Base-by-base conservation (phyloP, 1,140 invertebrate species). In the Drosophila bocki region DNA sequence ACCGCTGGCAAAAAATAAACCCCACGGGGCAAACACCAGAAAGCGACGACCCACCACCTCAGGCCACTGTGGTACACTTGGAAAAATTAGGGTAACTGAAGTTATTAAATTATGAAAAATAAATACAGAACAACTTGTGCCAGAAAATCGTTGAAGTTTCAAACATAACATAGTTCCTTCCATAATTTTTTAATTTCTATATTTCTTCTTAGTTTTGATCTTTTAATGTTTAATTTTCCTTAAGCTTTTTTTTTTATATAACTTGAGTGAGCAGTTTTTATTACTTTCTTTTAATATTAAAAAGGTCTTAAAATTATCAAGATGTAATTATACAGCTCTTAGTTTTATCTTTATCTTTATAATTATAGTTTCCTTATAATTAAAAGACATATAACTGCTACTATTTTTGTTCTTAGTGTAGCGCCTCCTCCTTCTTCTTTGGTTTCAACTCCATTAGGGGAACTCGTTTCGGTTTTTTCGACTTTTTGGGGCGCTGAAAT, bases 401-500 rank as follows among this genome's bases (percentile, higher is more conserved):
- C 13, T n/a, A n/a, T 51, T 33, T 51, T 2, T 56, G 26, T 19
- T 12, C 13, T 17, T 0, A 74, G 44, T 70, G 69, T 48, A n/a
- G 29, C 58, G 15, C 39, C 68, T 72, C 39, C 68, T 71, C 9
- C 45, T 42, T 58, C 71, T 64, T 15, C 37, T 54, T 44, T 47
- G 42, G 33, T 65, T 75, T 51, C 22, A 75, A 54, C 69, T 62
- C 72, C 58, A 42, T 57, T 69, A 58, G 45, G 39, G 45, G 59
- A 90, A 85, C 85, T 61, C 50, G 85, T 88, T 90, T 84, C 44
- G 47, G 37, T 37, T 39, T 22, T 19, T 37, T 39, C 13, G 17
- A 32, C 32, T 57, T 57, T 58, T 33, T 63, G 68, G 63, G 45
- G 35, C 64, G 65, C 57, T 62, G 85, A 90, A 91, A 90, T 91